Evolutionary conservation across 2,888 invertebrate species (phyloP), one percentile per base, ranked within the genome.

Genomic region (Acleris holmiana): DNA sequence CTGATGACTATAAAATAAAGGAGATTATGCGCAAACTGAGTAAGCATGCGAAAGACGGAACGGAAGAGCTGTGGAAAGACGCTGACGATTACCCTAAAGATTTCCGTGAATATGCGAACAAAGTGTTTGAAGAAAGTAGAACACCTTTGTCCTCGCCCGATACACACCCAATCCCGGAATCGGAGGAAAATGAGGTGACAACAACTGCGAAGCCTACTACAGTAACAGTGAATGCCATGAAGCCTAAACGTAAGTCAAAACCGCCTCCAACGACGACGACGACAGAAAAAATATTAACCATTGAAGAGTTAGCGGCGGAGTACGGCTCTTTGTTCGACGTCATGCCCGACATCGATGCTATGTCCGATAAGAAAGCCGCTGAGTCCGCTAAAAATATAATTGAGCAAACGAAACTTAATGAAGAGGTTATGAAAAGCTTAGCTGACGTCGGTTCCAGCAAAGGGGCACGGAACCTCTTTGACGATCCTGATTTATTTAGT

Each of bases 1-100:
- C 72, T 0, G 72, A 80, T n/a, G 77, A 76, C 60, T 67, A 69
- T 13, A 81, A 83, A 75, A 69, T 85, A 4, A 75, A 82, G 67
- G 72, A 69, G 35, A 76, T 83, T 25, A 66, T 84, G 18, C 70
- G 68, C 41, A 73, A 76, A 63, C 64, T 84, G 19, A 74, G 79
- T 69, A 72, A 67, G 5, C 62, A 76, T 58, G 56, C 71, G 46
- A 55, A 64, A 6, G 62, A 56, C 21, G 61, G 48, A 15, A 21
- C 49, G 3, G 49, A 17, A 21, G 55, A 65, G 5, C 23, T 50
- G 6, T 55, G 59, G 59, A 55, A 60, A 23, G 54, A 55, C 25
- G 48, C 40, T 4, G 29, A 60, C 7, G 59, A 59, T 40, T 54
- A 60, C 23, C 65, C 65, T 1, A 65, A 65, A 46, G 60, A 65